phyloP scores from a whole-genome alignment of 2,113 vertebrate genomes.

The Leucopsar rothschildi region DNA sequence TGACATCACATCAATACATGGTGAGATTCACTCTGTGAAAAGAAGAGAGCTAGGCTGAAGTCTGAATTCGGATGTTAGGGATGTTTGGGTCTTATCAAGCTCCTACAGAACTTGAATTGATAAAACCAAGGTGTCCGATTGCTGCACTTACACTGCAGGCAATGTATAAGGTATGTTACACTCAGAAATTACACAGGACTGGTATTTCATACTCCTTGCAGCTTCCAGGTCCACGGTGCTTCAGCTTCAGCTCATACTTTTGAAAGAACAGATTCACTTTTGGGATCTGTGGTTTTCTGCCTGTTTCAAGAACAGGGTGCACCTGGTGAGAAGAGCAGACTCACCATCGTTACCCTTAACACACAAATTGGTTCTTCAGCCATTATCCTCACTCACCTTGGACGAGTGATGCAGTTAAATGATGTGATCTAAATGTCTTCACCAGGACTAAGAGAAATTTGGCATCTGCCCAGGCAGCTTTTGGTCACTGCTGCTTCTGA shows the following conservation, averaged over 20 bases:
- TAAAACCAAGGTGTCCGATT: background rate
- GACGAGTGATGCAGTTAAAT: background rate
- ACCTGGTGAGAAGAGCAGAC: background rate
- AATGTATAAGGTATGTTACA: fast-evolving
- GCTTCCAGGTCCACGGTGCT: background rate
- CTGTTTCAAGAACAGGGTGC: background rate
- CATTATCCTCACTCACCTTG: background rate
- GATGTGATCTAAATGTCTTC: background rate
- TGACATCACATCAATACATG: too few species aligned
- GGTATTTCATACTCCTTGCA: background rate
- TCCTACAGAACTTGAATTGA: background rate
- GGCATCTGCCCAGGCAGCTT: background rate
- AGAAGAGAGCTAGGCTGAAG: background rate
- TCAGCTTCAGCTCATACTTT: background rate
- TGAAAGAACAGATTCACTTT: background rate
- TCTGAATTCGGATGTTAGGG: background rate
- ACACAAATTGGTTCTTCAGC: background rate
- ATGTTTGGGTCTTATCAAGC: background rate
- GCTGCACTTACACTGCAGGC: background rate
- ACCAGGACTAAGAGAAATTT: background rate
- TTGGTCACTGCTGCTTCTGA: background rate
- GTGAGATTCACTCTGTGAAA: background rate
- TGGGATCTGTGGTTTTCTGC: background rate
- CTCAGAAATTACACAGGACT: background rate
- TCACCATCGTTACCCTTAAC: fast-evolving